These are phyloP conservation scores for Brachionus plicatilis DNA, from an alignment of 1,140 invertebrate species.

Conservation along the genomic window DNA sequence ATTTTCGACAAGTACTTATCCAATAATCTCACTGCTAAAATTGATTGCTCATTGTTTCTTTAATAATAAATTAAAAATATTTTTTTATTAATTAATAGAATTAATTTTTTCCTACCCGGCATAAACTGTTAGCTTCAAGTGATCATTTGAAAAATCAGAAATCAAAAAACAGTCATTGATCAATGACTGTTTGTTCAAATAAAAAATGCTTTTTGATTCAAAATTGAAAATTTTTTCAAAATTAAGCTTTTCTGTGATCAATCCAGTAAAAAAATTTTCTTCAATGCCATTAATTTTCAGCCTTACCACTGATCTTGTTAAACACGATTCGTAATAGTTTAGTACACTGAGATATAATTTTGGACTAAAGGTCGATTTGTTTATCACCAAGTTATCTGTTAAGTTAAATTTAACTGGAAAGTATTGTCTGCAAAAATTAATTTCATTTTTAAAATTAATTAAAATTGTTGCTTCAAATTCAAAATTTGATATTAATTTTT, in stretches of 20 bases:
- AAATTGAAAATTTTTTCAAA: neutral
- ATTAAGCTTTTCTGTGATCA: neutral
- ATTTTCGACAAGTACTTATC: neutral
- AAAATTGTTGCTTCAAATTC: neutral
- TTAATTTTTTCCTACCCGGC: neutral
- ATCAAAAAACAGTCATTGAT: neutral
- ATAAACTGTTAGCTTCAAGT: neutral
- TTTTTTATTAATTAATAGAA: too few relatives aligned
- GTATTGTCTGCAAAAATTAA: neutral
- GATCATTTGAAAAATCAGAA: neutral
- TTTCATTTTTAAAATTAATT: neutral
- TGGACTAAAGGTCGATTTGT: neutral
- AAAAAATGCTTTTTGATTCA: neutral
- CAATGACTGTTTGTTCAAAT: constrained; percentile 19
- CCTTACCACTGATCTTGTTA: neutral
- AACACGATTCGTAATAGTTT: neutral
- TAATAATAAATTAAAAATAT: too few relatives aligned
- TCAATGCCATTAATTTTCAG: neutral
- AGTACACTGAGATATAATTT: neutral
- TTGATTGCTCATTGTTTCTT: neutral
- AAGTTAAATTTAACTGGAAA: neutral
- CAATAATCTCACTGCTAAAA: neutral
- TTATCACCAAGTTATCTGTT: neutral
- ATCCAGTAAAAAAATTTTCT: neutral
- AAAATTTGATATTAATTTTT: neutral